Evolutionary conservation across 2,113 vertebrate genomes (phyloP), one percentile per base, ranked within the genome.

Genomic region (Anas platyrhynchos): DNA sequence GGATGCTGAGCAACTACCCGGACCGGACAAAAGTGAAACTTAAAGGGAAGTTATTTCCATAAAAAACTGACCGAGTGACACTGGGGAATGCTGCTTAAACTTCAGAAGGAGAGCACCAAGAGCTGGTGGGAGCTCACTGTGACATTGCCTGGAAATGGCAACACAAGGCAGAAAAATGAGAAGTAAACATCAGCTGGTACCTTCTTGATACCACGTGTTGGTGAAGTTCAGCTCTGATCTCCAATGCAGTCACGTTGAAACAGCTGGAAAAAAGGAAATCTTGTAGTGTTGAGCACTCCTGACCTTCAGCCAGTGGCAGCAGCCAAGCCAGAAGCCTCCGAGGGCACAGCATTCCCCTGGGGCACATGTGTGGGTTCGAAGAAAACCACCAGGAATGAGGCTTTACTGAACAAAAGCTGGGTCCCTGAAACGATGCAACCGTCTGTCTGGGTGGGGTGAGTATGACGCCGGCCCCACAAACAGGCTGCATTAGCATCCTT

Each of bases 381-480:
- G 38, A 18, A 36, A 59, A 29, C 21, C 23, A 16, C 25, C 1
- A 1, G 2, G 4, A 27, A 48, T 3, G 23, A 63, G 81, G 48
- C 16, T 44, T 38, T 27, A 5, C 67, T 11, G 3, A 16, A 48
- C 20, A 31, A 41, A 38, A 48, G 22, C 32, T 20, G 63, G 56
- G 25, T 43, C 56, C 68, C 46, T 34, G 14, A 1, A 0, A n/a
- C 8, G 5, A 10, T 4, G 0, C 1, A 5, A 63, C 62, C 62
- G 11, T 43, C 25, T 0, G 12, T 15, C 16, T 1, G 2, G 21
- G 59, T 80, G 59, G 63, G 31, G 88, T 21, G 7, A 36, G 29
- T 17, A 48, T 36, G 1, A 5, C 4, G 16, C 63, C 9, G 1
- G 21, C n/a, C 48, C 8, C 5, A 0, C 2, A 1, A 29, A 50